Evolutionary conservation across 2,797 vertebrate species (phyloP), one percentile per base, ranked within the genome.

Genomic region (Ciconia nigra): DNA sequence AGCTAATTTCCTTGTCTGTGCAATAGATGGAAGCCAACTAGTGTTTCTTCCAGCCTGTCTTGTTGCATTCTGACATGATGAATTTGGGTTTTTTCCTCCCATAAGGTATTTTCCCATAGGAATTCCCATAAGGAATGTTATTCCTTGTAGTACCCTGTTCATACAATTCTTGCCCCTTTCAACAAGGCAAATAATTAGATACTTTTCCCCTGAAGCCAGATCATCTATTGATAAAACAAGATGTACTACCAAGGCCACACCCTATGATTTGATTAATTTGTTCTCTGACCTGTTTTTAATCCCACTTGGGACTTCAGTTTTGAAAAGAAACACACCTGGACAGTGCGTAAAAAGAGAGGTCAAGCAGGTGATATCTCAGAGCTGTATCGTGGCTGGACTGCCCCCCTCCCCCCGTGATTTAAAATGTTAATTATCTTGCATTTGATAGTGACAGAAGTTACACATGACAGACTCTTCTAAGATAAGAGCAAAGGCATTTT

Each of bases 171-270:
- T 83, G 88, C 17, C 31, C 63, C 70, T 91, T 92, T 95, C 88
- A 93, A 87, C 72, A 74, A 79, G 41, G 49, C 69, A 91, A 42
- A 74, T 89, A 92, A 96, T 66, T 24, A 79, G 78, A 79, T 18
- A 61, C 25, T 84, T 77, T 69, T 70, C 17, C 88, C 89, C 77
- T 61, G 57, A 85, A 94, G 61, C 39, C 59, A 93, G 84, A 94
- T 91, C 67, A 93, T 90, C 62, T 86, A 72, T 31, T 74, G 80
- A 89, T 88, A 95, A 93, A 94, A 87, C 59, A 91, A 92, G 58
- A 69, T 58, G 66, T 57, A 83, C 44, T 72, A 90, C 63, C 46
- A 90, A 93, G 54, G 76, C 83, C 82, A 62, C 85, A 91, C 63
- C 72, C 66, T 74, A 41, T 52, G 66, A 90, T 49, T 82, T 74